Evolutionary conservation across 1,140 invertebrate species (phyloP).

Genomic region (Sitophilus oryzae): DNA sequence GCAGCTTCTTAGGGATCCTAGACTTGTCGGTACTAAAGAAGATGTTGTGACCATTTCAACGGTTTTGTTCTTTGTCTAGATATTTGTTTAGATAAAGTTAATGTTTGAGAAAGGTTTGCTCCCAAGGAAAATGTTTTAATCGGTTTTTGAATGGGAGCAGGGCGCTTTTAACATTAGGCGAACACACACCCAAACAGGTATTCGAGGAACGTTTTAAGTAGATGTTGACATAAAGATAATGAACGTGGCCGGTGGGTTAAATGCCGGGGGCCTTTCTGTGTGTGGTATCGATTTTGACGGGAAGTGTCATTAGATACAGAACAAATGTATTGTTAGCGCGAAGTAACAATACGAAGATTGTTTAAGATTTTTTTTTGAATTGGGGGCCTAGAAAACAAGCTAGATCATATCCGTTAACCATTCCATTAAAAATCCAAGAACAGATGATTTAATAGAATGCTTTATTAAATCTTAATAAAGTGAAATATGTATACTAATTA

Average conservation of each 20-base stretch:
- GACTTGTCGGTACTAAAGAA: slow-evolving; percentile 20
- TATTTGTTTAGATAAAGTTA: slow-evolving; percentile 22
- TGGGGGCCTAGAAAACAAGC: too few species aligned
- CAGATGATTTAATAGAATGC: too few species aligned
- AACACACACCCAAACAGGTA: slow-evolving; percentile 10
- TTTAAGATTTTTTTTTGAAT: too few species aligned
- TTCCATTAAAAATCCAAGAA: too few species aligned
- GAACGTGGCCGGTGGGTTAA: neutral
- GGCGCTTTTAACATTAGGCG: slow-evolving; percentile 15
- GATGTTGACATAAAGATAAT: slow-evolving; percentile 14
- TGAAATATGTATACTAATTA: too few species aligned
- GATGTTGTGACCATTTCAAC: slow-evolving; percentile 22
- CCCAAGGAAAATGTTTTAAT: slow-evolving; percentile 18
- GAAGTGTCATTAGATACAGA: too few species aligned
- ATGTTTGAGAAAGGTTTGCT: slow-evolving; percentile 21
- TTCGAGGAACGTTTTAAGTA: slow-evolving; percentile 1
- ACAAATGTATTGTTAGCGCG: too few species aligned
- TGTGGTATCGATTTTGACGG: too few species aligned
- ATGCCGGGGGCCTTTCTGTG: too few species aligned
- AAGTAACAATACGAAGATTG: too few species aligned
- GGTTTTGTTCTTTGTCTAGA: slow-evolving; percentile 24
- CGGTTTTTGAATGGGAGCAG: slow-evolving; percentile 14
- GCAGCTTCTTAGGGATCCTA: slow-evolving; percentile 2
- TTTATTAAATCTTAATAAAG: too few species aligned
- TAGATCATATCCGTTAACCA: too few species aligned